Percentiles rank a stretch among this genome's conserved stretches.
These are phyloP conservation scores for Hassar affinis DNA, from an alignment of 2,113 vertebrate genomes.

Conservation along the genomic window DNA sequence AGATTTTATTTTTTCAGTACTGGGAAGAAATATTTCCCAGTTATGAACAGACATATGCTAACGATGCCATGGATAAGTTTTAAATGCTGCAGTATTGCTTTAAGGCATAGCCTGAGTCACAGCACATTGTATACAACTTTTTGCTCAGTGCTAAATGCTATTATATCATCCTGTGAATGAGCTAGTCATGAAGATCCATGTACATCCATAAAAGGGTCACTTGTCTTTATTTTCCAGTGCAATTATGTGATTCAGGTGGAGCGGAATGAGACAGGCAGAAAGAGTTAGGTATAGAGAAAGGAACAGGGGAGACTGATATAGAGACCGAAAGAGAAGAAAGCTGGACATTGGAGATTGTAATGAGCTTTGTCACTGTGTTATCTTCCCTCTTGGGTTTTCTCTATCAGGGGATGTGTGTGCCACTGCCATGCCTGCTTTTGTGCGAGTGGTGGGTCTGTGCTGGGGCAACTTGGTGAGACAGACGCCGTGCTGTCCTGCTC, in stretches of 20 bases:
- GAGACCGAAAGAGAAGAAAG: not conserved
- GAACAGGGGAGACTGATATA: not conserved
- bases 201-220: slow-evolving; percentile 2
- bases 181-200: slow-evolving; percentile 11
- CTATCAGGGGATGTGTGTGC: slow-evolving; percentile 61
- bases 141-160: not conserved
- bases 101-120: not conserved
- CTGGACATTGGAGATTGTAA: slow-evolving; percentile 52
- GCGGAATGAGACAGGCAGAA: not conserved
- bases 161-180: slow-evolving; percentile 37
- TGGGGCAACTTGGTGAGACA: slow-evolving; percentile 62
- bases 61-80: not conserved
- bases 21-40: not conserved
- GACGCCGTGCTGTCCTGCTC: slow-evolving; percentile 69
- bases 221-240: slow-evolving; percentile 13
- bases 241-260: slow-evolving; percentile 21
- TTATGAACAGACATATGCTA: not conserved
- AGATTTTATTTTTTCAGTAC: not conserved
- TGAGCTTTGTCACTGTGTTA: slow-evolving; percentile 65
- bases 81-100: not conserved
- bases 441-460: slow-evolving; percentile 48
- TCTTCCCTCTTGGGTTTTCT: slow-evolving; percentile 70
- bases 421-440: slow-evolving; percentile 36
- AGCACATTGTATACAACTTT: not conserved
- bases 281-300: slow-evolving; percentile 12